Conservation (phyloP, 2,888 invertebrate species). For the Prostheceraeus crozeri region DNA sequence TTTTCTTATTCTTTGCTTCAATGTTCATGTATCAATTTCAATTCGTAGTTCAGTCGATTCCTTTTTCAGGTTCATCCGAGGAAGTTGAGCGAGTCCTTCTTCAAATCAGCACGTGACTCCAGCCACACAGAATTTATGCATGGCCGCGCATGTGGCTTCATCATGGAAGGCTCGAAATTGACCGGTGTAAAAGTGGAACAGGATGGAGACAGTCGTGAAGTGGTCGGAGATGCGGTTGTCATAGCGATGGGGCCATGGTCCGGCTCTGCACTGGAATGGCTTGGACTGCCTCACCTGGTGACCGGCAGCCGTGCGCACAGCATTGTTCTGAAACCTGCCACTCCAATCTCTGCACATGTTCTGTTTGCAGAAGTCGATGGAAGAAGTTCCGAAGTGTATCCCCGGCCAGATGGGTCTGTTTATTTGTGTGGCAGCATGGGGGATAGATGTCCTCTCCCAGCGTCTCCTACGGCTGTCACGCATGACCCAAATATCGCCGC, state of each 20-base stretch:
- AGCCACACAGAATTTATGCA: too few relatives aligned
- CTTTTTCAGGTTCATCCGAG: conserved; percentile 34
- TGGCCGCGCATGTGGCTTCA: too few relatives aligned
- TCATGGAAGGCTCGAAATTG: too few relatives aligned
- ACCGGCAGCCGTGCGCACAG: conserved; percentile 41
- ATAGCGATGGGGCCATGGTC: conserved; percentile 44
- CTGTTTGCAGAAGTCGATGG: conserved; percentile 40
- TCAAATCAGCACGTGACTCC: too few relatives aligned
- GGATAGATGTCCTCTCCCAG: too few relatives aligned
- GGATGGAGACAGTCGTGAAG: too few relatives aligned
- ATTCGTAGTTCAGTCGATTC: too few relatives aligned
- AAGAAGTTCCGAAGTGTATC: conserved; percentile 41
- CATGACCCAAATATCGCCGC: too few relatives aligned
- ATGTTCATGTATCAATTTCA: too few relatives aligned
- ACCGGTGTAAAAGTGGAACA: too few relatives aligned
- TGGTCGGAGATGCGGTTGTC: conserved; percentile 42
- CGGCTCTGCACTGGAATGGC: conserved; percentile 40
- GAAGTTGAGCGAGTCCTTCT: conserved; percentile 6
- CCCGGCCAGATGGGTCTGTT: conserved; percentile 43
- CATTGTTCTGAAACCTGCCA: conserved; percentile 37
- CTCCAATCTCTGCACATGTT: conserved; percentile 39
- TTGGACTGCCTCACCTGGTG: conserved; percentile 36
- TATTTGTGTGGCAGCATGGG: conserved; percentile 43
- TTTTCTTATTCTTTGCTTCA: too few relatives aligned
- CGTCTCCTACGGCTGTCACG: too few relatives aligned